Conservation (phyloP, 2,797 vertebrate species). For the Cichlasoma orientale region DNA sequence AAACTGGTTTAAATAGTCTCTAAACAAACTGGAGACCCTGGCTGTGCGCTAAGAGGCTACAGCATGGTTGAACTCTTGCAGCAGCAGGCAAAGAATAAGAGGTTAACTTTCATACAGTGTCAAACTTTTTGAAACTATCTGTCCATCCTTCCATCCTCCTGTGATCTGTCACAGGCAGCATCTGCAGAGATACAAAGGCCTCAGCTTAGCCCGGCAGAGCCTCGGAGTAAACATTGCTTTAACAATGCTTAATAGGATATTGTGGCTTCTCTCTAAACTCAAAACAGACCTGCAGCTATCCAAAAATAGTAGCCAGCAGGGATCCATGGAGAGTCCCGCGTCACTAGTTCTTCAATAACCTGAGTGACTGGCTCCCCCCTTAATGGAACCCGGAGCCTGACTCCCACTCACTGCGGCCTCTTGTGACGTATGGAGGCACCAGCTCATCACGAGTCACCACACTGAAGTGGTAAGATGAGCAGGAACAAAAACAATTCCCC, state of each 20-base stretch:
- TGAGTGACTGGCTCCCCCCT: slow-evolving; percentile 64
- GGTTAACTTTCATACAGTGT: neutral
- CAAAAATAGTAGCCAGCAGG: slow-evolving; percentile 77
- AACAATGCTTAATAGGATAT: slow-evolving; percentile 78
- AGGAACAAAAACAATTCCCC: slow-evolving; percentile 77
- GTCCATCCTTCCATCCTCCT: slow-evolving; percentile 12
- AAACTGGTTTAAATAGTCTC: slow-evolving; percentile 32
- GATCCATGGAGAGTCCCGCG: slow-evolving; percentile 63
- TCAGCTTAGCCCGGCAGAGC: slow-evolving; percentile 17
- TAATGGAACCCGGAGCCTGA: slow-evolving; percentile 78
- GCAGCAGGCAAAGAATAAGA: neutral
- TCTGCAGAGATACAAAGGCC: slow-evolving; percentile 28
- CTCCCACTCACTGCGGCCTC: slow-evolving; percentile 74
- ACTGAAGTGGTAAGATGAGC: slow-evolving; percentile 74
- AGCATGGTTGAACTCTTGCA: slow-evolving; percentile 20
- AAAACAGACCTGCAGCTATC: slow-evolving; percentile 71
- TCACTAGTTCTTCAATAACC: slow-evolving; percentile 66
- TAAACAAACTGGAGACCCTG: slow-evolving; percentile 44
- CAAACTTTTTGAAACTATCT: neutral
- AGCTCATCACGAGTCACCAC: slow-evolving; percentile 72
- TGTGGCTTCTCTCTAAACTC: slow-evolving; percentile 75
- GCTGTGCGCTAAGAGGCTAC: slow-evolving; percentile 28
- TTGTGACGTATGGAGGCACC: slow-evolving; percentile 73
- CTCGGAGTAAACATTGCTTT: slow-evolving; percentile 64
- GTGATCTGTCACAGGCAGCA: neutral